A percentile compares a stretch with the other conserved stretches of the same genome.
Evolutionary conservation across 1,140 invertebrate genomes (phyloP).

Genomic region (Limonius californicus): DNA sequence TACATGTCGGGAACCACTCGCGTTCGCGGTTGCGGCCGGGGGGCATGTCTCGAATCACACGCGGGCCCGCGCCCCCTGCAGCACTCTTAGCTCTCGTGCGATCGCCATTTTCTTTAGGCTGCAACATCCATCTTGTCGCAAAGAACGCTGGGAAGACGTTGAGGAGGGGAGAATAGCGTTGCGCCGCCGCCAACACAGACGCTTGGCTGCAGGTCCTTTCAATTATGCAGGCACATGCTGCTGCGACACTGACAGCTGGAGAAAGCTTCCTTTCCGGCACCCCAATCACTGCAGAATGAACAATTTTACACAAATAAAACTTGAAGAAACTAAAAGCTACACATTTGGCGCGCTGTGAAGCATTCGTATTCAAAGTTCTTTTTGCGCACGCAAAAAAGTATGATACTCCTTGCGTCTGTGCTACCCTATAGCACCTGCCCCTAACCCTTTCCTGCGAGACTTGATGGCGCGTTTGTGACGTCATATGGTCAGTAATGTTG

Average conservation of each 20-base stretch:
- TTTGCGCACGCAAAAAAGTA: not conserved
- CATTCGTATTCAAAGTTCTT: conserved; percentile 14
- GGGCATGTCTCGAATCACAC: conserved; percentile 28
- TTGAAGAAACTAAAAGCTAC: not conserved
- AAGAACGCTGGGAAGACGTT: conserved; percentile 18
- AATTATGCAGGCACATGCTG: conserved; percentile 24
- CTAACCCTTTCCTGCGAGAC: conserved; percentile 31
- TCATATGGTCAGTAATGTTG: conserved; percentile 41
- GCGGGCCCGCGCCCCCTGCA: conserved; percentile 30
- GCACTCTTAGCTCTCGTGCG: conserved; percentile 26
- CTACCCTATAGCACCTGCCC: conserved; percentile 16
- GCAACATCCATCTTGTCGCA: conserved; percentile 36
- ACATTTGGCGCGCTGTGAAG: conserved; percentile 10
- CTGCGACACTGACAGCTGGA: not conserved
- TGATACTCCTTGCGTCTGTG: not conserved
- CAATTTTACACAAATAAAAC: too few relatives aligned
- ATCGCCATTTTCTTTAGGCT: conserved; percentile 37
- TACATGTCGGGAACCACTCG: conserved; percentile 29
- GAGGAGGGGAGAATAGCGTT: conserved; percentile 8
- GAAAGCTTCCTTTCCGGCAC: too few relatives aligned
- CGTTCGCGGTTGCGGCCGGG: conserved; percentile 27
- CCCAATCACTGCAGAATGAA: too few relatives aligned
- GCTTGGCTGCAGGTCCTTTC: conserved; percentile 19
- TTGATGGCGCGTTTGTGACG: conserved; percentile 33
- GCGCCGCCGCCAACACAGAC: not conserved